Base-by-base conservation (phyloP, 2,113 vertebrate species). In the Thinocorus orbignyianus region DNA sequence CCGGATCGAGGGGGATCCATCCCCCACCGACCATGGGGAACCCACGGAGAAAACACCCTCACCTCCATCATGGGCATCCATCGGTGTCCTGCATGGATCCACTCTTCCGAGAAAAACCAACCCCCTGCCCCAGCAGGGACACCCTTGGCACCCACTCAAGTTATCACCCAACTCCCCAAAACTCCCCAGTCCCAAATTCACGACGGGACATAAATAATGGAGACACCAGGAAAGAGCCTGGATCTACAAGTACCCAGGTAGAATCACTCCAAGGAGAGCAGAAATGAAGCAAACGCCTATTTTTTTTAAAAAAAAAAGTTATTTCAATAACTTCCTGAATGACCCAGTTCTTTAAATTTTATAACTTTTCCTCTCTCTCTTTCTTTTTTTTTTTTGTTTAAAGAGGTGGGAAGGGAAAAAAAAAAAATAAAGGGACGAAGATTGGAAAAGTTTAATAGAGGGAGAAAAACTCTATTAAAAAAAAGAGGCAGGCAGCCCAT, bases 371-470 rank as follows among this genome's bases (percentile, higher is more conserved):
- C 81, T 35, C 46, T 73, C 31, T 51, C 12, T 22, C 3, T n/a
- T 61, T 46, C 60, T 41, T 52, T 62, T 39, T 58, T 51, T 69
- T 65, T 82, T 82, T 87, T 83, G 33, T 86, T 96, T 96, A 89
- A 96, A 92, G 61, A 84, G 49, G 77, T 16, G 52, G 72, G 83
- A 88, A 86, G 28, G 24, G 10, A n/a, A 42, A n/a, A 8, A 41
- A 76, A 65, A 46, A 78, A 92, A 89, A 84, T 28, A 84, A 78
- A 88, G 54, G 85, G 88, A 72, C 1, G 25, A 88, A 97, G 80
- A 97, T 83, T 95, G 93, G 94, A 93, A 91, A 97, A 97, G 94
- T 95, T 95, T 94, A 96, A 97, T 72, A 91, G 94, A 96, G 84
- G 93, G 81, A 84, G 44, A 95, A 93, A 95, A 94, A 96, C 90